These are phyloP conservation scores for Muntiacus reevesi DNA, from an alignment of 2,113 vertebrate genomes.

Conservation along the genomic window DNA sequence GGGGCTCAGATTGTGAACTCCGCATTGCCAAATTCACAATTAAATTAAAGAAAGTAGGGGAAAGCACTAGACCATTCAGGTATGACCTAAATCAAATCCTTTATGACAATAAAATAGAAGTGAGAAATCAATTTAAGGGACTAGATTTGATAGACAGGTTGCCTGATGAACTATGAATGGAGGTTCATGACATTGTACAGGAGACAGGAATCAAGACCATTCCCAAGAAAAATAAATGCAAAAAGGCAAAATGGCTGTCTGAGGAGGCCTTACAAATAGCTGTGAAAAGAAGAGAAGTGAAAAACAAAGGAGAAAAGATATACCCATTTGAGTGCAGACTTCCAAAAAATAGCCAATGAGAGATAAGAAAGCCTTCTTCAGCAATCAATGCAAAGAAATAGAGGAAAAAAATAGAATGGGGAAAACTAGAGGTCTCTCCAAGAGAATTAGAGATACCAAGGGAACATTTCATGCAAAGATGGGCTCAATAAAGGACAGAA, in stretches of 20 bases:
- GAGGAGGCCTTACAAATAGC: neutral
- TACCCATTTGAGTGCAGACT: neutral
- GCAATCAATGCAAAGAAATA: neutral
- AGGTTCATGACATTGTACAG: neutral
- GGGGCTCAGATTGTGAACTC: neutral
- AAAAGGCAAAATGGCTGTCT: neutral
- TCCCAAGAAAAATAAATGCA: neutral
- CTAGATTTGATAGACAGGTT: neutral
- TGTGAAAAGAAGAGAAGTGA: neutral
- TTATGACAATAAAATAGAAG: neutral
- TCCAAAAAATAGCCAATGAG: neutral
- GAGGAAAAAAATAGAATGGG: neutral
- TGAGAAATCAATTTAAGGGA: neutral
- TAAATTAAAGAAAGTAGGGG: neutral
- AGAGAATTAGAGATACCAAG: neutral
- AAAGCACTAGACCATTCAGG: neutral
- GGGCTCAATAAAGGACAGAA: neutral
- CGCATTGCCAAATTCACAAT: neutral
- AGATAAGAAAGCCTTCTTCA: neutral
- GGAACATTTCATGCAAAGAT: neutral
- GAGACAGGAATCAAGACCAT: neutral
- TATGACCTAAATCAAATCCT: neutral
- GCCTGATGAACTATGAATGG: neutral
- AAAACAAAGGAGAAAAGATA: neutral
- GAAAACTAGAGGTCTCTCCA: neutral